Base-by-base conservation (phyloP, 2,113 vertebrate species). In the Turnix velox region DNA sequence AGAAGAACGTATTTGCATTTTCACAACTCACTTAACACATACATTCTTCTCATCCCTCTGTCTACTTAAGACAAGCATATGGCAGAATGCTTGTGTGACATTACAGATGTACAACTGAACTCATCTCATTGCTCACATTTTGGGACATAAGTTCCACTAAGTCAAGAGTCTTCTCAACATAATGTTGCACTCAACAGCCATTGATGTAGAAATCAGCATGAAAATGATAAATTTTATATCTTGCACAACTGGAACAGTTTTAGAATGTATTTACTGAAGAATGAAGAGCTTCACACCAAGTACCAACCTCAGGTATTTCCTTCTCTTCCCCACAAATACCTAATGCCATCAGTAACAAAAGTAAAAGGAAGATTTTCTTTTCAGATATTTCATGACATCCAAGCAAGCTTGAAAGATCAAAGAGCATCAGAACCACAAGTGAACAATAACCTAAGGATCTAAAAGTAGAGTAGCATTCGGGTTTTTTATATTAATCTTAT, bases 401-500 rank as follows among this genome's bases (percentile, higher is more conserved):
- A 90, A 54, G 15, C 19, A 77, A 74, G 45, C 22, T 28, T 49
- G 79, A 37, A 77, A 90, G 49, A 82, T 37, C 63, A 85, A 76
- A 78, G 14, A 6, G 15, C 28, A 91, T 40, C 28, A 46, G 16
- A 89, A 40, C 7, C 73, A 78, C 54, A 80, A 23, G 73, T 46
- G 13, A 87, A 94, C 37, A 68, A 54, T 20, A 78, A 87, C 12
- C 18, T 75, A 77, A 61, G 46, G 76, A 87, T 37, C n/a, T 62
- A 58, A 31, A 85, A 46, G 31, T 2, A 63, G 4, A 84, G 19
- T 7, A 3, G 16, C 37, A 52, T 10, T 59, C 46, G 25, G 49
- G 33, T n/a, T 71, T 79, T 76, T 58, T 45, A 9, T 42, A 75
- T 43, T 84, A 95, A 90, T n/a, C 62, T 85, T 84, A 43, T 28